Evolutionary conservation across 2,113 vertebrate genomes (phyloP).

Genomic region (Phyllostomus hastatus): DNA sequence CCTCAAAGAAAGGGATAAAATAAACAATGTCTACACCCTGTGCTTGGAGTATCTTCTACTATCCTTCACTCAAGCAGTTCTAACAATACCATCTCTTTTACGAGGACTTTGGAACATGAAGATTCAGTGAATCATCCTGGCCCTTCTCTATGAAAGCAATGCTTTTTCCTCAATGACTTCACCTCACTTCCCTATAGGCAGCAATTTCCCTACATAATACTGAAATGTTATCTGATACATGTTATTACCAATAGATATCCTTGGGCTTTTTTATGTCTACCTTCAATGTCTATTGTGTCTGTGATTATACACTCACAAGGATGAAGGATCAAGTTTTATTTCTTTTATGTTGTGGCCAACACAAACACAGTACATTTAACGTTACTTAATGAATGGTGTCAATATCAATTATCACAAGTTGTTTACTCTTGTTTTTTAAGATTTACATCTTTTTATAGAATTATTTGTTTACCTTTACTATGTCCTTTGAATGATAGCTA

Average conservation of each 20-base stretch:
- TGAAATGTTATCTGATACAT: not conserved
- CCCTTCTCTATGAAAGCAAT: not conserved
- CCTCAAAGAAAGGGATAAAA: not conserved
- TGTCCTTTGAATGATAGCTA: not conserved
- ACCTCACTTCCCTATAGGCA: not conserved
- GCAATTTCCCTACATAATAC: not conserved
- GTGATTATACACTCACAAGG: not conserved
- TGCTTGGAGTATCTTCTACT: not conserved
- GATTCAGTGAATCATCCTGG: not conserved
- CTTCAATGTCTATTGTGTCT: not conserved
- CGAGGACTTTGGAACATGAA: not conserved
- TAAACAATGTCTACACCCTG: not conserved
- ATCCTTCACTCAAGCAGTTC: not conserved
- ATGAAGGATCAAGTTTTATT: not conserved
- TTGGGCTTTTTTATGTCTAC: not conserved
- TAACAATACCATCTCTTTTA: not conserved
- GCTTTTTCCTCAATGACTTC: not conserved
- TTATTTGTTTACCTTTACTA: not conserved
- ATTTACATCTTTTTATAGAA: slow-evolving; percentile 21
- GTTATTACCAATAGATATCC: not conserved
- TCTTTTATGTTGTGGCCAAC: not conserved
- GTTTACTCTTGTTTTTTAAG: not conserved
- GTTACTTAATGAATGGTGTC: not conserved
- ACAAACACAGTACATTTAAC: not conserved
- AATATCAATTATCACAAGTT: not conserved